phyloP scores from a whole-genome alignment of 2,888 invertebrate species.

The Latrodectus elegans region DNA sequence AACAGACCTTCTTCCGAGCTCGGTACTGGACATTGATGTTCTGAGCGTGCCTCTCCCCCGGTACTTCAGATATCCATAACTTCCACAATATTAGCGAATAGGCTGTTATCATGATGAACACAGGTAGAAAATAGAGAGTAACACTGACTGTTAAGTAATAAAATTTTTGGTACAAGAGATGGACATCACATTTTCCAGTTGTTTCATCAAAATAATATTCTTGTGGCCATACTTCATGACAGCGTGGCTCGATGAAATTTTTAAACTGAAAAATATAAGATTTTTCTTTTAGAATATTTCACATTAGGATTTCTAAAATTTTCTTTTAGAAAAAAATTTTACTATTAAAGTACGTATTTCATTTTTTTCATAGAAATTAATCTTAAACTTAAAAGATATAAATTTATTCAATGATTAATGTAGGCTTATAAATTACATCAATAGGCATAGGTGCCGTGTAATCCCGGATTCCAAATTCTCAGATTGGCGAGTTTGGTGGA shows the following conservation, averaged over 20 bases:
- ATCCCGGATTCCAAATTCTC: too few relatives aligned
- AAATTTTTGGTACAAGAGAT: slow-evolving; percentile 10
- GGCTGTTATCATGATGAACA: slow-evolving; percentile 65
- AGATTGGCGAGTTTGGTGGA: too few relatives aligned
- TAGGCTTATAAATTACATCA: too few relatives aligned
- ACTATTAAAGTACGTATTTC: too few relatives aligned
- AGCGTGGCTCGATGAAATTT: slow-evolving; percentile 50
- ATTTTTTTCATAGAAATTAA: too few relatives aligned
- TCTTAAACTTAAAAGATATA: too few relatives aligned
- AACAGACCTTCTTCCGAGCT: slow-evolving; percentile 72
- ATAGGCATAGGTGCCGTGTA: too few relatives aligned
- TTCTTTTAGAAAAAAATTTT: too few relatives aligned
- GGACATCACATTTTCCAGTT: not conserved
- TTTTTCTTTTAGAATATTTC: too few relatives aligned
- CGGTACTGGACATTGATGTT: slow-evolving; percentile 73
- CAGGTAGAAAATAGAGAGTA: slow-evolving; percentile 63
- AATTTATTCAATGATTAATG: too few relatives aligned
- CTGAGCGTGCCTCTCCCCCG: slow-evolving; percentile 71
- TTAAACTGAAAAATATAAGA: slow-evolving; percentile 42
- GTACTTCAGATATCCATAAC: slow-evolving; percentile 62
- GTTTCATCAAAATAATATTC: slow-evolving; percentile 6
- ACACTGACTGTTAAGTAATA: slow-evolving; percentile 64
- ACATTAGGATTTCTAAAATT: too few relatives aligned
- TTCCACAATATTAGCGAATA: slow-evolving; percentile 67
- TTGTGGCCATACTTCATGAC: slow-evolving; percentile 54